These are phyloP conservation scores for Julus scandinavius DNA, from an alignment of 2,888 invertebrate species.

Conservation along the genomic window DNA sequence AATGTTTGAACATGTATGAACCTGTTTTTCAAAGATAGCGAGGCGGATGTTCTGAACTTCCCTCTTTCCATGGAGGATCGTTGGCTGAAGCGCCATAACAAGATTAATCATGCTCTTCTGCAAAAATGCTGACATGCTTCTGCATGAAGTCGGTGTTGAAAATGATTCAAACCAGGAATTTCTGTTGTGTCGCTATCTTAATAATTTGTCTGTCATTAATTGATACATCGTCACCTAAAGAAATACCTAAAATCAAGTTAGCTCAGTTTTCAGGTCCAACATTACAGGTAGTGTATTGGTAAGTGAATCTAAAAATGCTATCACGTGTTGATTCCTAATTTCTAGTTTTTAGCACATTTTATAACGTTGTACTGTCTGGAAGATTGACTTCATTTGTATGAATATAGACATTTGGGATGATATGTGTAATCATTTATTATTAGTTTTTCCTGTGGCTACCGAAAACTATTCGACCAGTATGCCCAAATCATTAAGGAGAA, in stretches of 20 bases:
- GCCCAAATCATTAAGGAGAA: slow-evolving; percentile 87
- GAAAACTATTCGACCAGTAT: slow-evolving; percentile 97
- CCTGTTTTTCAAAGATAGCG: background rate
- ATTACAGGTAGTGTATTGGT: slow-evolving; percentile 90
- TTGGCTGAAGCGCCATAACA: background rate
- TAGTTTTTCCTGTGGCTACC: slow-evolving; percentile 99
- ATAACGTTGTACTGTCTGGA: too few relatives aligned
- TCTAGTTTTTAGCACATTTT: too few relatives aligned
- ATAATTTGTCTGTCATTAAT: background rate
- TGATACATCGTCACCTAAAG: slow-evolving; percentile 65
- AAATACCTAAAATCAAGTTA: slow-evolving; percentile 77
- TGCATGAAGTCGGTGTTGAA: background rate
- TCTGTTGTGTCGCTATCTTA: background rate
- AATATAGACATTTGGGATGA: too few relatives aligned
- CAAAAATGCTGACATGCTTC: too few relatives aligned
- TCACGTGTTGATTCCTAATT: too few relatives aligned
- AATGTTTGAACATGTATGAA: background rate
- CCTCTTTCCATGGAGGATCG: background rate
- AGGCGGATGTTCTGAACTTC: background rate
- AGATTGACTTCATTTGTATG: too few relatives aligned
- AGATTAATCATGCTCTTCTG: background rate
- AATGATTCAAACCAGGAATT: background rate
- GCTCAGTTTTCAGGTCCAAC: slow-evolving; percentile 78
- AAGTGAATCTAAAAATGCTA: slow-evolving; percentile 64
- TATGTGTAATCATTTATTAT: background rate